These are phyloP conservation scores for Corvus hawaiiensis DNA, from an alignment of 2,113 vertebrate species.

Conservation along the genomic window DNA sequence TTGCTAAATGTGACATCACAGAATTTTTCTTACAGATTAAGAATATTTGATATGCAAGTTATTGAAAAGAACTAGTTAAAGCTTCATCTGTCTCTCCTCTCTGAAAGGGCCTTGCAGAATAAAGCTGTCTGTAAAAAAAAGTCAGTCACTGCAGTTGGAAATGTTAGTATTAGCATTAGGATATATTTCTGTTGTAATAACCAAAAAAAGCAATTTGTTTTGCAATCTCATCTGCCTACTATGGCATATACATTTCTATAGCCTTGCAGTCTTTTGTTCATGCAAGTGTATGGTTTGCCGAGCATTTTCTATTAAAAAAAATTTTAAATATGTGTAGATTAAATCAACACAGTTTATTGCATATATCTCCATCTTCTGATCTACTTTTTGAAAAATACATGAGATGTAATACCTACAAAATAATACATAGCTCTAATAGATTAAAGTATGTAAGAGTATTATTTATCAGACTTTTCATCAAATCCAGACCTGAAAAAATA, in stretches of 20 bases:
- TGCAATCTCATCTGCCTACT: not conserved
- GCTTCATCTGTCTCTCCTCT: not conserved
- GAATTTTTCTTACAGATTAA: not conserved
- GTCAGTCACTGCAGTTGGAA: not conserved
- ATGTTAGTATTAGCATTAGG: not conserved
- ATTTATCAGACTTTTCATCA: not conserved
- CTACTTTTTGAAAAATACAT: not conserved
- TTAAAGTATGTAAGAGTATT: not conserved
- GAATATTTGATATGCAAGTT: not conserved
- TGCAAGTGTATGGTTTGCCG: not conserved
- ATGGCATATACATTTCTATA: not conserved
- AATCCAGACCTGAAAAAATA: conserved; percentile 5
- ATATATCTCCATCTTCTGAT: not conserved
- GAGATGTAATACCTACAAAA: not conserved
- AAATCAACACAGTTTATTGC: not conserved
- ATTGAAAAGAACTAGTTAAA: not conserved
- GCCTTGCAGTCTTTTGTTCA: not conserved
- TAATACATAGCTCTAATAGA: not conserved
- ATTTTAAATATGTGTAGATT: not conserved
- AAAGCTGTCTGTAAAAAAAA: not conserved
- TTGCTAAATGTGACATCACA: not conserved
- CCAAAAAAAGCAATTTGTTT: not conserved
- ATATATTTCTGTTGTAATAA: not conserved
- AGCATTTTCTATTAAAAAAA: not conserved
- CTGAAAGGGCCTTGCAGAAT: not conserved